These are phyloP conservation scores for Pseudochirops cupreus DNA, from an alignment of 2,797 vertebrate species.

Conservation along the genomic window DNA sequence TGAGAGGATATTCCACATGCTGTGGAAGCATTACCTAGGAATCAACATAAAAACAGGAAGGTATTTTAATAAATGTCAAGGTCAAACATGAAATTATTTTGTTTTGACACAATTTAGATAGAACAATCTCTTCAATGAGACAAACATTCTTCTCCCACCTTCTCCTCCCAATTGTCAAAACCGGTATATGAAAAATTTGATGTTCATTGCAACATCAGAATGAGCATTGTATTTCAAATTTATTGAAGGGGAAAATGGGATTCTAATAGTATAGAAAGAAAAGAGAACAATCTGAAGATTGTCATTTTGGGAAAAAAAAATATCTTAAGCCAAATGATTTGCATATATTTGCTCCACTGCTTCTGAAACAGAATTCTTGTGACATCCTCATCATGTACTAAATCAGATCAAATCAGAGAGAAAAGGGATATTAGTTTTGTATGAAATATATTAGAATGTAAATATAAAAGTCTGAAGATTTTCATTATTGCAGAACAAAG, in stretches of 20 bases:
- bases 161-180: background rate
- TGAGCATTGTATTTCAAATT: slow-evolving; percentile 1
- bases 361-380: slow-evolving; percentile 32
- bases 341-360: background rate
- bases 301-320: slow-evolving; percentile 4
- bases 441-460: slow-evolving; percentile 29
- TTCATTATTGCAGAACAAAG: background rate
- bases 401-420: slow-evolving; percentile 29
- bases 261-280: background rate
- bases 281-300: slow-evolving; percentile 18
- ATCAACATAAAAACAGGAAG: background rate
- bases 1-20: background rate
- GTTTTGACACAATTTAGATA: background rate
- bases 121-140: background rate
- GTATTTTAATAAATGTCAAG: background rate
- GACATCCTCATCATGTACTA: background rate
- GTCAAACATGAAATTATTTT: background rate
- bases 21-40: background rate
- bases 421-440: background rate
- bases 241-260: background rate
- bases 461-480: slow-evolving; percentile 18
- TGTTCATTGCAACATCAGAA: background rate
- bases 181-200: background rate
- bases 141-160: background rate
- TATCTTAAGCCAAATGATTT: background rate